Evolutionary conservation across 2,113 vertebrate genomes (phyloP).

Genomic region (Apodemus speciosus): DNA sequence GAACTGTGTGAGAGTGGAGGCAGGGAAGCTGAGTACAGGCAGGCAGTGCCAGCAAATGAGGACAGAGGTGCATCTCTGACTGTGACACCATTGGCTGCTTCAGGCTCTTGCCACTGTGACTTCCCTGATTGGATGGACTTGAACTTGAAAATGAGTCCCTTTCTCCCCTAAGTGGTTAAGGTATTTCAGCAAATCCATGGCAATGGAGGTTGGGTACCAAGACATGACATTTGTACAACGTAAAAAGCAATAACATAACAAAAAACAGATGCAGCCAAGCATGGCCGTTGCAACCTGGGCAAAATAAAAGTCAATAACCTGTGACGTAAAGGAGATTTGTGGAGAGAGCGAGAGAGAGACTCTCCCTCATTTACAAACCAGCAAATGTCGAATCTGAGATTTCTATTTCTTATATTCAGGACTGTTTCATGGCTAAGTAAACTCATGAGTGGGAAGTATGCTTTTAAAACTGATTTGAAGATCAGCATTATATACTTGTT

Average conservation of each 20-base stretch:
- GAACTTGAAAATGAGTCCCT: too few relatives aligned
- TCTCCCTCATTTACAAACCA: not conserved
- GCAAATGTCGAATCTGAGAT: not conserved
- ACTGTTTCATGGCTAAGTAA: not conserved
- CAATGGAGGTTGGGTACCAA: not conserved
- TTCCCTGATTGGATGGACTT: not conserved
- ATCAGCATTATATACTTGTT: not conserved
- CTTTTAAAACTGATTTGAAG: not conserved
- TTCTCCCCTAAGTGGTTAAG: not conserved
- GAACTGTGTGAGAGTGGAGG: not conserved
- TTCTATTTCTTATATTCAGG: not conserved
- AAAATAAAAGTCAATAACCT: not conserved
- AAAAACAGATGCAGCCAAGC: not conserved
- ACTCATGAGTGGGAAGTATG: not conserved
- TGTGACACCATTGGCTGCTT: not conserved
- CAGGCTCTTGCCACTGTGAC: not conserved
- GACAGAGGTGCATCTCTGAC: rapidly evolving
- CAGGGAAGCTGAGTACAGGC: not conserved
- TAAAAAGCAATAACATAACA: not conserved
- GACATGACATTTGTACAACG: not conserved
- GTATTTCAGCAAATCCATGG: not conserved
- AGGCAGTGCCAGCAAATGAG: too few relatives aligned
- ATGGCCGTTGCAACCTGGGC: not conserved
- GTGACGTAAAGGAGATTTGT: not conserved
- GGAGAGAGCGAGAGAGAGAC: not conserved